These are phyloP conservation scores for Nyctibius grandis DNA, from an alignment of 2,797 vertebrate genomes.

Conservation along the genomic window DNA sequence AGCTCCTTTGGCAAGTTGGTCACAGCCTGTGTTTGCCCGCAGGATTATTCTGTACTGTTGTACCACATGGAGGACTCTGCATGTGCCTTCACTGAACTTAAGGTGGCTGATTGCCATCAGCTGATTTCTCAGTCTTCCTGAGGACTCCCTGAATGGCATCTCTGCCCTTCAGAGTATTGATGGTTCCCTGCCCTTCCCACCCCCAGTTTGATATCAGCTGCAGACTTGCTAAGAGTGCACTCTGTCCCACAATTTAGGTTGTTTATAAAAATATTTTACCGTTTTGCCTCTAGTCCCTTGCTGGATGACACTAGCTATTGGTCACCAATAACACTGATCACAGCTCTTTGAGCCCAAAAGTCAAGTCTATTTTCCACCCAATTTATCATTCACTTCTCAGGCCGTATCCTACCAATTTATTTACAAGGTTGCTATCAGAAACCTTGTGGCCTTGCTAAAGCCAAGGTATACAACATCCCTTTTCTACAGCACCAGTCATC, in stretches of 20 bases:
- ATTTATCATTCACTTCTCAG: not conserved
- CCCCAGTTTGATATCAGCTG: not conserved
- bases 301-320: not conserved
- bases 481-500: not conserved
- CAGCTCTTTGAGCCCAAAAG: not conserved
- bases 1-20: not conserved
- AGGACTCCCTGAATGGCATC: not conserved
- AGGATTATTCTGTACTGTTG: not conserved
- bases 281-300: not conserved
- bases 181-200: rapidly evolving
- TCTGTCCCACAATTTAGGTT: not conserved
- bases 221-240: not conserved
- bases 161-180: too few relatives aligned
- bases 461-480: not conserved
- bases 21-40: not conserved
- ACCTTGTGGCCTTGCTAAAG: not conserved
- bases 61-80: not conserved
- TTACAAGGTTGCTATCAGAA: not conserved
- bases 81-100: not conserved
- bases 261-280: not conserved
- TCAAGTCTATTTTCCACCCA: not conserved
- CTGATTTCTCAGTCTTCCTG: not conserved
- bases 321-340: not conserved
- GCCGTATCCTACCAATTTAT: not conserved
- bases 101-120: not conserved